Percentiles rank a stretch among this genome's conserved stretches.
Evolutionary conservation across 23 tunicate species (phyloP).

Genomic region (Diplosoma virens): DNA sequence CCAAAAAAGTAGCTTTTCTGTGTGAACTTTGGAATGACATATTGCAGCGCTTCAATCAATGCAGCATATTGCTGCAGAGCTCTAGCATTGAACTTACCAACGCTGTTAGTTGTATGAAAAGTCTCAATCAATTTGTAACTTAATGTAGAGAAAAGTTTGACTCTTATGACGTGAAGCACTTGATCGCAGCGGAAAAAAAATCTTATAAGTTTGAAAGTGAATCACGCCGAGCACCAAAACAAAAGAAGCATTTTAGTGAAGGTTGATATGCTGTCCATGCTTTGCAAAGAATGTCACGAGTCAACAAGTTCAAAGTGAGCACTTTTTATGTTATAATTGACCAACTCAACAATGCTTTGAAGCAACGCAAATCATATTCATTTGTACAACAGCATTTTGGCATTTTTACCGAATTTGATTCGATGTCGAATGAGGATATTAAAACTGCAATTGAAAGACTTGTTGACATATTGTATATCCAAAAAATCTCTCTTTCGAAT

Average conservation of each 20-base stretch:
- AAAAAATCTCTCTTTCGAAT: not conserved
- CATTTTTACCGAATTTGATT: not conserved
- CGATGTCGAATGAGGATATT: slow-evolving; percentile 5
- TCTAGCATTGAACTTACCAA: slow-evolving; percentile 8
- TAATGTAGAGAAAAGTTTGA: slow-evolving; percentile 1
- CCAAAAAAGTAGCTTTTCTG: slow-evolving; percentile 10
- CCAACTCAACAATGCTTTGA: slow-evolving; percentile 12
- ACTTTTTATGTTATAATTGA: slow-evolving; percentile 10
- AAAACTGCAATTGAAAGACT: slow-evolving; percentile 16
- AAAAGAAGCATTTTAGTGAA: not conserved
- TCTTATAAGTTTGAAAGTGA: not conserved
- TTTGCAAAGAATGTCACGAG: no score
- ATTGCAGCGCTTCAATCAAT: slow-evolving; percentile 5
- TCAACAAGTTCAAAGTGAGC: slow-evolving; percentile 8
- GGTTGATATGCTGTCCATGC: slow-evolving; percentile 5
- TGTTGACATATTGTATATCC: not conserved
- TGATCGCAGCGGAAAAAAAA: not conserved
- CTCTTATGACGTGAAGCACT: no score
- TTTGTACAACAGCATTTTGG: slow-evolving; percentile 9
- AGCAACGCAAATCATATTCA: slow-evolving; percentile 7
- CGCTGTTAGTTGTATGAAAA: slow-evolving; percentile 3
- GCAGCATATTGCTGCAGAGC: slow-evolving; percentile 7
- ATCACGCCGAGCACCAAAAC: slow-evolving; percentile 14
- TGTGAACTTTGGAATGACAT: not conserved
- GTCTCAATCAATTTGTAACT: slow-evolving; percentile 5